Conservation (phyloP, 2,888 invertebrate species). For the Melieria crassipennis region DNA sequence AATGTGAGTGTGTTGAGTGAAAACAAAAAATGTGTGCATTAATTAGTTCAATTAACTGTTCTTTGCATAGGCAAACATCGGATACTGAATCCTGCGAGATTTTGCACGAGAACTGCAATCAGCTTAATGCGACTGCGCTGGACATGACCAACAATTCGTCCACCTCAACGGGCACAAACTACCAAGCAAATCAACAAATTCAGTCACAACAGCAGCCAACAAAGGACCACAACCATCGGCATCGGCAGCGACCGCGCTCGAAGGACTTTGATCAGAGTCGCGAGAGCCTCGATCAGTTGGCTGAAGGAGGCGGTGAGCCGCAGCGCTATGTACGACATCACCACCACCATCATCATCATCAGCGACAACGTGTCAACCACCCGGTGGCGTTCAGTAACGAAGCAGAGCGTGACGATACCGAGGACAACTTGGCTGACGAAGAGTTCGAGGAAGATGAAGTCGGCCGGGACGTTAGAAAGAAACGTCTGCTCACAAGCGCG, state of each 20-base stretch:
- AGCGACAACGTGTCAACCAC: conserved; percentile 52
- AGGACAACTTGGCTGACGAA: conserved; percentile 64
- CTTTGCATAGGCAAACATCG: conserved; percentile 62
- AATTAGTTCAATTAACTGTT: not conserved
- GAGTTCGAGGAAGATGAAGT: conserved; percentile 65
- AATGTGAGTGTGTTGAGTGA: conserved; percentile 57
- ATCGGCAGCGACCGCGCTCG: conserved; percentile 61
- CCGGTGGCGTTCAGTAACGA: conserved; percentile 44
- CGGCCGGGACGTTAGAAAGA: conserved; percentile 60
- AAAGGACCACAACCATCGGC: conserved; percentile 58
- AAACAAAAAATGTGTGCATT: not conserved
- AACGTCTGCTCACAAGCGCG: conserved; percentile 43
- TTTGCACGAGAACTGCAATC: conserved; percentile 62
- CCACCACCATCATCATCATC: conserved; percentile 51
- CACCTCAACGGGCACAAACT: conserved; percentile 44
- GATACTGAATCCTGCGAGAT: conserved; percentile 66
- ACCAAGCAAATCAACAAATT: conserved; percentile 38
- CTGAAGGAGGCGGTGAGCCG: conserved; percentile 33
- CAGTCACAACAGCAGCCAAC: conserved; percentile 41
- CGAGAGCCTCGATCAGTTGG: conserved; percentile 61
- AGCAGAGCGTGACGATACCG: conserved; percentile 62
- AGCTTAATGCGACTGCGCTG: conserved; percentile 56
- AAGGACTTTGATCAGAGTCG: conserved; percentile 63
- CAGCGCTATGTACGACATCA: conserved; percentile 45
- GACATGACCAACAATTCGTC: conserved; percentile 48